Evolutionary conservation across 1,140 invertebrate genomes (phyloP).

Genomic region (Apis mellifera): Amel_HAv3.1 CM009943.2:3030501-3031000

Average conservation of each 20-base stretch:
- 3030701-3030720: neutral
- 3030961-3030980: too few species aligned
- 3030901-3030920: constrained; percentile 23
- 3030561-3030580: too few species aligned
- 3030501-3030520: neutral
- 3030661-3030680: too few species aligned
- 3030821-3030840: constrained; percentile 35
- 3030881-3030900: constrained; percentile 34
- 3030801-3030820: constrained; percentile 33
- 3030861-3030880: constrained; percentile 35
- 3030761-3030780: constrained; percentile 20
- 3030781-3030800: constrained; percentile 57
- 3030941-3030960: neutral
- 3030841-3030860: constrained; percentile 27
- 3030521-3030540: neutral
- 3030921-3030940: neutral
- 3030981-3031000: too few species aligned
- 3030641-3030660: too few species aligned
- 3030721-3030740: constrained; percentile 14
- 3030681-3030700: too few species aligned
- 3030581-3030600: too few species aligned
- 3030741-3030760: constrained; percentile 37
- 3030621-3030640: neutral
- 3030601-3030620: too few species aligned
- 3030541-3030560: constrained; percentile 3